Percentiles rank a stretch among this genome's conserved stretches.
phyloP scores from a whole-genome alignment of 2,113 vertebrate genomes.

The Pseudorasbora parva region DNA sequence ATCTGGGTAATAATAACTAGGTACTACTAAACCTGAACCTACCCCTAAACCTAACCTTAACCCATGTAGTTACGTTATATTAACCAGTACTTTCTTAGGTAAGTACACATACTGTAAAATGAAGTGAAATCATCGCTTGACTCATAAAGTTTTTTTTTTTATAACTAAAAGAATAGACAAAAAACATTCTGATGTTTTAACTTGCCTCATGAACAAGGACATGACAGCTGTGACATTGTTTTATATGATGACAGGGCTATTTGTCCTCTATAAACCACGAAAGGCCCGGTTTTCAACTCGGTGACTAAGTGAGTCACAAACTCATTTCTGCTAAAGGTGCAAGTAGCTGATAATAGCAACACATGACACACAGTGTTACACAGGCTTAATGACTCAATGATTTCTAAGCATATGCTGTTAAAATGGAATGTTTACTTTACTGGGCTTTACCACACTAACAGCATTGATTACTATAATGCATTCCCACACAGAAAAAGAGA shows the following conservation, averaged over 20 bases:
- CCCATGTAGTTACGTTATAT: too few species aligned
- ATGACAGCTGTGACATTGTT: background rate
- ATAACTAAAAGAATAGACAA: background rate
- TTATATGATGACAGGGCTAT: background rate
- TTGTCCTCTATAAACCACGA: background rate
- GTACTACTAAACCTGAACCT: too few species aligned
- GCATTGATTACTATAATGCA: constrained; percentile 45
- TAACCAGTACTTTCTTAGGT: too few species aligned
- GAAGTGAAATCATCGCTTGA: too few species aligned
- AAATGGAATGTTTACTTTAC: constrained; percentile 27
- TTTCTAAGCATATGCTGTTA: constrained; percentile 20
- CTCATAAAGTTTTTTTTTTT: background rate
- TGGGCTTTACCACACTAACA: background rate
- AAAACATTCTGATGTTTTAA: background rate
- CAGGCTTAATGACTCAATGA: background rate
- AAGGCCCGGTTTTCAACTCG: background rate
- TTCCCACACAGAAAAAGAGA: constrained; percentile 7
- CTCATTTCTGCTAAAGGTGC: background rate
- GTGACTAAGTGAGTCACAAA: constrained; percentile 17
- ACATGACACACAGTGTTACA: background rate
- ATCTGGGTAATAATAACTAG: too few species aligned
- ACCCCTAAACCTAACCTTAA: too few species aligned
- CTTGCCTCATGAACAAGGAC: background rate
- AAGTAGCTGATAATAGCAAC: background rate
- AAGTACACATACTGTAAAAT: too few species aligned